Base-by-base conservation (phyloP, 1,140 invertebrate genomes). In the Drusus annulatus region DNA sequence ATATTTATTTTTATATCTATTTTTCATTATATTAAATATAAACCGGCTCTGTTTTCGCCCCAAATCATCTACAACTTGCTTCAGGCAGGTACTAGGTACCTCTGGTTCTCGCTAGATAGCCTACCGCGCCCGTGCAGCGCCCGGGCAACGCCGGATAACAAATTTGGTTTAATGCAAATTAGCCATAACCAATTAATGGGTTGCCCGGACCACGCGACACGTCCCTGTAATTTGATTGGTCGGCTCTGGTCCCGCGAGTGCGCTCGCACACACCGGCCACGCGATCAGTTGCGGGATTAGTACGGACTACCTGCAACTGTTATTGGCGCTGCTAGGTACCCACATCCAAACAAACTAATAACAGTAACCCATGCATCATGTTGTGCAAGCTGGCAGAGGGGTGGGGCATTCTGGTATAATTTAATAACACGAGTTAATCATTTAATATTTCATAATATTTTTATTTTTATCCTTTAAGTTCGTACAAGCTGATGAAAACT, bases 201-300 rank as follows among this genome's bases (percentile, higher is more conserved):
- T 60, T 60, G 2, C 21, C 62, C 21, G 25, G 62, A 28, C 62
- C 62, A 65, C 62, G 62, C 36, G 62, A 65, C 62, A 65, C 62
- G 62, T 65, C 62, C 62, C 62, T 7, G 62, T 65, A 65, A 65
- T 65, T 65, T 65, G 62, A 65, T 65, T 65, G 62, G 62, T 65
- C 62, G 62, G 25, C 19, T 65, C 23, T 28, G 25, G 62, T 65
- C 62, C 62, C 62, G 62, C 25, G 62, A 28, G 62, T 28, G 25
- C 56, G 62, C 62, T 28, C 25, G 36, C 25, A n/a, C 62, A 13
- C 16, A n/a, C n/a, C n/a, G 25, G 25, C 62, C 56, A 7, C 36
- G 36, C 0, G 17, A 60, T 60, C 56, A 60, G 23, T 60, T 23
- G 8, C 56, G 17, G 56, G 56, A 60, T 60, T 60, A 60, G 17